Conservation (phyloP, 2,888 invertebrate genomes). For the Caenorhabditis sp. region DNA sequence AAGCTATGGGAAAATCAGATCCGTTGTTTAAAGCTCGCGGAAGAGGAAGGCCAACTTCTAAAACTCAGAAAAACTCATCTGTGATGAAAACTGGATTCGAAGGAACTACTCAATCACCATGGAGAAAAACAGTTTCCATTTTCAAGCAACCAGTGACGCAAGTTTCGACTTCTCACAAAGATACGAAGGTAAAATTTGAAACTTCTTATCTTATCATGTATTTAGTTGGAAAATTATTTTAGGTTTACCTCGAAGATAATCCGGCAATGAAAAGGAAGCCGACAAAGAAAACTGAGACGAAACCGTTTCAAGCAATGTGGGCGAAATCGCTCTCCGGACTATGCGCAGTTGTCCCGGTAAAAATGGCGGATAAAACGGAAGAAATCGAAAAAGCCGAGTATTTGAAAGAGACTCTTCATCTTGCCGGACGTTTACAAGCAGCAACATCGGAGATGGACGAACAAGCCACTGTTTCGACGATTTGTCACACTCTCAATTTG, state of each 20-base stretch:
- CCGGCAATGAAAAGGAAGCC: constrained; percentile 10
- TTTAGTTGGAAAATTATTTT: constrained; percentile 3
- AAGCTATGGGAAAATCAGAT: constrained; percentile 20
- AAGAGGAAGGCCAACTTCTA: constrained; percentile 21
- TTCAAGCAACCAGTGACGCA: constrained; percentile 29
- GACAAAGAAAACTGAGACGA: constrained; percentile 17
- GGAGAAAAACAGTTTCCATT: constrained; percentile 9
- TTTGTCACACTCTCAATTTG: constrained; percentile 35
- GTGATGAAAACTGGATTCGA: constrained; percentile 74
- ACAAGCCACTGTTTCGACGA: constrained; percentile 33
- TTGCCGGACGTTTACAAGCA: constrained; percentile 15
- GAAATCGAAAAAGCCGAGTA: constrained; percentile 20
- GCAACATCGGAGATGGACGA: constrained; percentile 16
- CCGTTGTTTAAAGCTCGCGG: constrained; percentile 15
- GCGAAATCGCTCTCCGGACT: constrained; percentile 64
- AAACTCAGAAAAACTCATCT: constrained; percentile 27
- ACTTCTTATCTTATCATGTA: too few species aligned
- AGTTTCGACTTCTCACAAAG: constrained; percentile 19
- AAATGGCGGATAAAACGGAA: constrained; percentile 39
- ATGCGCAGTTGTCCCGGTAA: constrained; percentile 57
- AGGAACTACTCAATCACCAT: constrained; percentile 86
- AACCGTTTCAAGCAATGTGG: constrained; percentile 63
- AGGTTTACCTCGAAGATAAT: constrained; percentile 23
- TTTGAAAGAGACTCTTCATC: constrained; percentile 15
- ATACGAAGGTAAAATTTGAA: constrained; percentile 6